Evolutionary conservation across 2,113 vertebrate species (phyloP).

Genomic region (Seriola rivoliana): DNA sequence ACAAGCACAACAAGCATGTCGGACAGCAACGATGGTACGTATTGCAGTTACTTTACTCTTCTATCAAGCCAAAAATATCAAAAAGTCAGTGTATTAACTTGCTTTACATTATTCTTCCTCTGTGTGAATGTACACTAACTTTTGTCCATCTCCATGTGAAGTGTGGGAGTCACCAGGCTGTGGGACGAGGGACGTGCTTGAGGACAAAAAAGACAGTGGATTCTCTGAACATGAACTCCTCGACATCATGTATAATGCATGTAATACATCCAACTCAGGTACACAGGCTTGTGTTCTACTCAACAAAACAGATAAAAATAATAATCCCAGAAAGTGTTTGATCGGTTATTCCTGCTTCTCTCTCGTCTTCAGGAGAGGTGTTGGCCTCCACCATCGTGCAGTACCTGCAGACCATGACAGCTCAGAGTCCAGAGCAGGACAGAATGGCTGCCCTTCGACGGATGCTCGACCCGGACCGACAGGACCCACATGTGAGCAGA

Average conservation of each 20-base stretch:
- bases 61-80: neutral
- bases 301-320: neutral
- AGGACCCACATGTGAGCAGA: constrained; percentile 76
- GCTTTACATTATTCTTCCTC: neutral
- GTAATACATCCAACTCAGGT: constrained; percentile 79
- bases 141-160: constrained; percentile 43
- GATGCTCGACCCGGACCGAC: constrained; percentile 78
- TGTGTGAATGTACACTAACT: neutral
- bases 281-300: neutral
- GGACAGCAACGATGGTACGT: constrained; percentile 67
- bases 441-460: constrained; percentile 66
- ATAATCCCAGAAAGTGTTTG: neutral
- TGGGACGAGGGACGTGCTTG: constrained; percentile 43
- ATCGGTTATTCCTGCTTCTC: neutral
- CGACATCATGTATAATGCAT: constrained; percentile 83
- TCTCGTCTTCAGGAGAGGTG: constrained; percentile 73
- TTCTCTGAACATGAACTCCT: constrained; percentile 85
- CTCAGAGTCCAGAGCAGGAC: constrained; percentile 75
- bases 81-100: neutral
- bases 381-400: constrained; percentile 78
- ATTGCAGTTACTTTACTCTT: neutral
- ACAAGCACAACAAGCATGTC: constrained; percentile 48
- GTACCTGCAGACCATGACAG: constrained; percentile 81
- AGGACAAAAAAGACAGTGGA: constrained; percentile 63
- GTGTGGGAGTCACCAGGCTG: constrained; percentile 61